Base-by-base conservation (phyloP, 1,140 invertebrate genomes). In the Sesamia nonagrioides region DNA sequence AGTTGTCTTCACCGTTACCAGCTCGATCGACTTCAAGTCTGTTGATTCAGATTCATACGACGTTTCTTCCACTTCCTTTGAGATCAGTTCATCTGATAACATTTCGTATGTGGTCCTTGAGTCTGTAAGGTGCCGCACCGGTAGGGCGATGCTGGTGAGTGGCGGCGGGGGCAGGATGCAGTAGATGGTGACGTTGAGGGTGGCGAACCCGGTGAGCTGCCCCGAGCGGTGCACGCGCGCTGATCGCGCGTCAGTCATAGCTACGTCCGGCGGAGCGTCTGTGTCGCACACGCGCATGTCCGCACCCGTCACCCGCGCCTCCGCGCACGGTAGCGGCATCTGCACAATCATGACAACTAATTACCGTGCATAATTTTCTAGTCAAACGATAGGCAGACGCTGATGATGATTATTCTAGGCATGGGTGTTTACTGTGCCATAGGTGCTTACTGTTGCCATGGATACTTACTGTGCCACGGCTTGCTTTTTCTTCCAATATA, bases 151-250 rank as follows among this genome's bases (percentile, higher is more conserved):
- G 18, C 13, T 6, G 5, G 40, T 21, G 40, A 9, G 7, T 1
- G 42, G 18, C 18, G 63, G n/a, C 0, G 66, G 42, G 4, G 66
- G 66, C 11, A 50, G 54, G 8, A 56, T 33, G 42, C 66, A 69
- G 66, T 69, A 27, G 5, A 69, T 42, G 42, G 42, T 69, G 13
- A 69, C 66, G 42, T 69, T 48, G 18, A 69, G 42, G 6, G 66
- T 13, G 18, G 66, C 66, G 42, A 15, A 50, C 18, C n/a, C 21
- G 18, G 66, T 1, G 18, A 69, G 66, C 11, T 21, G 4, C 13
- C 66, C 66, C 11, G 40, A 2, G 11, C 66, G 66, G 66, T 69
- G 61, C 42, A 50, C 42, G 48, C 50, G 35, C 72, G 73, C 72
- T 6, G 33, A 3, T 4, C 15, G 17, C 60, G 60, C 2, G 37